Base-by-base conservation (phyloP, 2,888 invertebrate species). In the Parascotia fuliginaria region DNA sequence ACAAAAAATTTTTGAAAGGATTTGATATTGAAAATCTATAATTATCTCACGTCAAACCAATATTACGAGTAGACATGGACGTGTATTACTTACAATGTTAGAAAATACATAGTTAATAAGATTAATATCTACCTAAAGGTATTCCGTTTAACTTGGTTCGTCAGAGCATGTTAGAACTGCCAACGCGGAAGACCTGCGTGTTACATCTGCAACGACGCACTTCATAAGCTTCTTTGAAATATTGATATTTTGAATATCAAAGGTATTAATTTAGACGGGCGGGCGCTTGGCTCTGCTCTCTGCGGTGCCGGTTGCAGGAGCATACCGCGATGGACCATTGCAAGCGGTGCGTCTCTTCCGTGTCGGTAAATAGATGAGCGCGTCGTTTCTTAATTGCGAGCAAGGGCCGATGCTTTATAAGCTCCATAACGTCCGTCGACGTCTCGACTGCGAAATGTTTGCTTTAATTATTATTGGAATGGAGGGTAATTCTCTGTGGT, bases 381-480 rank as follows among this genome's bases (percentile, higher is more conserved):
- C 83, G 84, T 81, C 88, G 87, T 82, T 86, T 89, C 90, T 91
- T 92, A 92, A 92, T 91, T 91, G 89, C 92, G 79, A 82, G 83
- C 79, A 81, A 84, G 73, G 82, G 80, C 83, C 83, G 83, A 89
- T 89, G 87, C 87, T 91, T 92, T 90, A 91, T 90, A 91, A 91
- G 90, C 89, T 91, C 88, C 87, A 89, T 89, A 89, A 89, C 87
- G 87, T 81, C 81, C 77, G 87, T 85, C 87, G 84, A 84, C 84
- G 87, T 87, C 89, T 86, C 86, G 83, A 72, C 83, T 87, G 85
- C 79, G 83, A 90, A 89, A 90, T 90, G 89, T 92, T 89, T 91
- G 92, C 90, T 89, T 92, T 89, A 92, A 92, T 92, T 92, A 92
- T 92, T 92, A 92, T 91, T 92, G 92, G 92, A 92, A 90, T 92